A percentile compares a stretch with the other conserved stretches of the same genome.
phyloP scores from a whole-genome alignment of 2,113 vertebrate genomes.

The Scatophagus argus region DNA sequence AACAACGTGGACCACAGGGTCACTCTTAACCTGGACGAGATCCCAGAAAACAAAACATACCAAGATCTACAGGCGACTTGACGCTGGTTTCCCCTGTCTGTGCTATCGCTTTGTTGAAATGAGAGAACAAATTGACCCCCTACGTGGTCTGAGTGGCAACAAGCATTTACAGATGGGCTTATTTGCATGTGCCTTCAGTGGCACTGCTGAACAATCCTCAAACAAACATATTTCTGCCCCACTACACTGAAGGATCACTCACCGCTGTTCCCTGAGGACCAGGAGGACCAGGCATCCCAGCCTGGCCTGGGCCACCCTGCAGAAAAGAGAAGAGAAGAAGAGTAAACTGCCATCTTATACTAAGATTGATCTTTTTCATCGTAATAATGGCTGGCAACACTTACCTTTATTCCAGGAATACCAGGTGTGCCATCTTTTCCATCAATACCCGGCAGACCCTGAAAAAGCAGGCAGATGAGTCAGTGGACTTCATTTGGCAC shows the following conservation, averaged over 20 bases:
- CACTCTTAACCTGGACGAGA: constrained; percentile 67
- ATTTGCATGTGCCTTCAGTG: constrained; percentile 31
- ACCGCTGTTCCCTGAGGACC: constrained; percentile 93
- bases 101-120: constrained; percentile 24
- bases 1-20: constrained; percentile 73
- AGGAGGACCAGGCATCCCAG: constrained; percentile 87
- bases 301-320: constrained; percentile 89
- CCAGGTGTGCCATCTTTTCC: constrained; percentile 96
- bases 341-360: constrained; percentile 14
- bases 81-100: constrained; percentile 30
- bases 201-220: not conserved
- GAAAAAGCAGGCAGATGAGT: constrained; percentile 54
- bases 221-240: not conserved
- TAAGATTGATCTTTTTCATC: constrained; percentile 17
- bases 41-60: constrained; percentile 71
- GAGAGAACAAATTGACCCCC: constrained; percentile 41
- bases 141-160: constrained; percentile 56
- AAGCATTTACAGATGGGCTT: constrained; percentile 11
- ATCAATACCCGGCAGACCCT: constrained; percentile 98
- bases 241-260: constrained; percentile 78
- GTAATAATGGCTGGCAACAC: constrained; percentile 34
- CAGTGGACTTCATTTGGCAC: constrained; percentile 49
- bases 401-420: constrained; percentile 93
- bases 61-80: constrained; percentile 38
- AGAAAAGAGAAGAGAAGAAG: constrained; percentile 24